A percentile compares a stretch with the other conserved stretches of the same genome.
phyloP scores from a whole-genome alignment of 2,113 vertebrate genomes.

The Zosterops hypoxanthus region DNA sequence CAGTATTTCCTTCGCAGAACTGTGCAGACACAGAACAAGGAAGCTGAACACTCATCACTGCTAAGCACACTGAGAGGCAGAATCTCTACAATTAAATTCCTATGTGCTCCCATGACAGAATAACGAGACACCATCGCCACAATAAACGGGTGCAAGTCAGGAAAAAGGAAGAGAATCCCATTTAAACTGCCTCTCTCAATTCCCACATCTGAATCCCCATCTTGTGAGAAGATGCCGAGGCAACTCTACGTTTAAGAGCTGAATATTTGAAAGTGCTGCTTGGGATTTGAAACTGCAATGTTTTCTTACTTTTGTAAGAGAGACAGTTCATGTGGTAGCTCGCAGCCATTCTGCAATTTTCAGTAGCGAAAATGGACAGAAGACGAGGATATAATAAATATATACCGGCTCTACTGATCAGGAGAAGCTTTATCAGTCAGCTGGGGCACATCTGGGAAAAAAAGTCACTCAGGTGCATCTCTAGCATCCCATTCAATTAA shows the following conservation, averaged over 20 bases:
- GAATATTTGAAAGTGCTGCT: neutral
- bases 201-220: neutral
- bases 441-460: slow-evolving; percentile 40
- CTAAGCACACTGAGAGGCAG: neutral
- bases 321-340: neutral
- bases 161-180: neutral
- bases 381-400: slow-evolving; percentile 46
- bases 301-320: neutral
- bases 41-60: neutral
- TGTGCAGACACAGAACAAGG: neutral
- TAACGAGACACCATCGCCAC: neutral
- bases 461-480: slow-evolving; percentile 54
- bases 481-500: slow-evolving; percentile 71
- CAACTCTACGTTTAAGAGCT: neutral
- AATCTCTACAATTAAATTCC: neutral
- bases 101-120: neutral
- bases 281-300: neutral
- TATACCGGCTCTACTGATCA: slow-evolving; percentile 48
- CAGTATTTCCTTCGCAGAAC: neutral
- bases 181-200: neutral
- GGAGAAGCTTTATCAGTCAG: slow-evolving; percentile 58
- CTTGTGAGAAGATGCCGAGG: neutral
- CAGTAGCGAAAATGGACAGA: neutral
- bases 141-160: neutral
- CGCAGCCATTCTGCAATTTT: neutral